Conservation (phyloP, 2,113 vertebrate genomes). For the Dromiciops gliroides region DNA sequence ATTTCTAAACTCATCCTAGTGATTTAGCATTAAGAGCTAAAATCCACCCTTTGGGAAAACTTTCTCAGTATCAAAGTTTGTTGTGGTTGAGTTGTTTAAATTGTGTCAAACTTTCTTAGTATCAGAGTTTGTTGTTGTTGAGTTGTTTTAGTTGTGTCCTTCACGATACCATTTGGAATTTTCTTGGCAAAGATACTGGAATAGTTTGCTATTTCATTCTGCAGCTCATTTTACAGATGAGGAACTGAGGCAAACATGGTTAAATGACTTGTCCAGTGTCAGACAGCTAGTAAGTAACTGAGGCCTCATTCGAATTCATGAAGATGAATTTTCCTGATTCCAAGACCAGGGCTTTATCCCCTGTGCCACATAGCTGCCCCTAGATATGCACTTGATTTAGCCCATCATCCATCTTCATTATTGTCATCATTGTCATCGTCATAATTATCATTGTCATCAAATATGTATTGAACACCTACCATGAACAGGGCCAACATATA, state of each 20-base stretch:
- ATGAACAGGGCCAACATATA: background rate
- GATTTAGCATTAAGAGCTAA: background rate
- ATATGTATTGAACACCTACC: background rate
- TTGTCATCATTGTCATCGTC: background rate
- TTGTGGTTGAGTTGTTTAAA: background rate
- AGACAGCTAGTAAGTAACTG: background rate
- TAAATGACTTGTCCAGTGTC: background rate
- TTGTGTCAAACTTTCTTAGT: background rate
- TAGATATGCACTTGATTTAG: background rate
- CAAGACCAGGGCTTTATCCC: background rate
- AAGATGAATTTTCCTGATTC: background rate
- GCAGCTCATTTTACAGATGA: background rate
- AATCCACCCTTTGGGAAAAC: background rate
- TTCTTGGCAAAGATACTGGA: background rate
- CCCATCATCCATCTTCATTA: background rate
- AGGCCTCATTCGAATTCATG: background rate
- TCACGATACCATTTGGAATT: too few relatives aligned
- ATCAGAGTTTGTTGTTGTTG: background rate
- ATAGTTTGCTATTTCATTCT: background rate
- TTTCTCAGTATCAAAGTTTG: background rate
- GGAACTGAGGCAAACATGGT: background rate
- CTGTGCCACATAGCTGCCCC: background rate
- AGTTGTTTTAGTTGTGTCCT: background rate
- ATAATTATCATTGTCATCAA: background rate
- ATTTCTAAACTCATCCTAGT: too few relatives aligned